A percentile compares a stretch with the other conserved stretches of the same genome.
Evolutionary conservation across 2,113 vertebrate species (phyloP).

Genomic region (Lophotis ruficrista): DNA sequence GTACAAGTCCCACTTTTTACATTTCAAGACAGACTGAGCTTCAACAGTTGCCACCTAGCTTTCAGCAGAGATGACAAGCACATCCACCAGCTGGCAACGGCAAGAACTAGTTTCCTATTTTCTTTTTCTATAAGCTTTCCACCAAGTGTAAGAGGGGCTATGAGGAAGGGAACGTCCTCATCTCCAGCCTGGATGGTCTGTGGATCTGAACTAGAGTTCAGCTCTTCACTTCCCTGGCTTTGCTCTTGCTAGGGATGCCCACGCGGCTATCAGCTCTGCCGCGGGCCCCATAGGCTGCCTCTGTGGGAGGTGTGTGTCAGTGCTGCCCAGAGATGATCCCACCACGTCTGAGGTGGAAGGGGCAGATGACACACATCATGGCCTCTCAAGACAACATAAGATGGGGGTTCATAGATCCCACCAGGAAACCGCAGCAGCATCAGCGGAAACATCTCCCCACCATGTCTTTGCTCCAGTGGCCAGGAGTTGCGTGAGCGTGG

Average conservation of each 20-base stretch:
- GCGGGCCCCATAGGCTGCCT: neutral
- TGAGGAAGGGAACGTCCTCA: neutral
- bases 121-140: neutral
- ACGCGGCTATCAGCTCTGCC: neutral
- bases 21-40: neutral
- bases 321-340: neutral
- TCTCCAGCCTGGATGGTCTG: neutral
- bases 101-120: neutral
- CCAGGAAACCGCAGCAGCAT: neutral
- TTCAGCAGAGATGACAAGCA: slow-evolving; percentile 15
- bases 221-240: neutral
- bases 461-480: neutral
- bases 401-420: rapidly evolving
- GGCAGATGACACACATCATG: neutral
- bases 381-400: neutral
- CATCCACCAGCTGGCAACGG: neutral
- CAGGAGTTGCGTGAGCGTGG: rapidly evolving
- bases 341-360: neutral
- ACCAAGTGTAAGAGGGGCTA: neutral
- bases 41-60: slow-evolving; percentile 10
- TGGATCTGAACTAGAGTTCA: neutral
- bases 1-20: neutral
- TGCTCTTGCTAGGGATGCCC: neutral
- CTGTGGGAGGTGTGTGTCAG: neutral
- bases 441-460: neutral